Base-by-base conservation (phyloP, 2,888 invertebrate genomes). In the Adelphocoris suturalis region DNA sequence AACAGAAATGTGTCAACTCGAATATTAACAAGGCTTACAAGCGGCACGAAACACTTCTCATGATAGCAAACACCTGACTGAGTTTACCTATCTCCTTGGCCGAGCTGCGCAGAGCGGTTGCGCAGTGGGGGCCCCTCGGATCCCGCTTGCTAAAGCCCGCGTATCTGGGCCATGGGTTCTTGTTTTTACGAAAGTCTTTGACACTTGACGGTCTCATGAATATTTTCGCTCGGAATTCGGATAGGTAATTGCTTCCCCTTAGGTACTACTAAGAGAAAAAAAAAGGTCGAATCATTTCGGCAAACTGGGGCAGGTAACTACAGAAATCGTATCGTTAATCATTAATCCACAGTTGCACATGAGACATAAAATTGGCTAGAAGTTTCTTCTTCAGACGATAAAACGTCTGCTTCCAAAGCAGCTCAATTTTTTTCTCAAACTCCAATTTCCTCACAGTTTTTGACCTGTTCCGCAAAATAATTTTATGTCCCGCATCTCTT, bases 21-120 rank as follows among this genome's bases (percentile, higher is more conserved):
- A 16, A 78, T 47, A 78, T 78, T 9, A 78, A 37, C 46, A 37
- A 19, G 19, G 28, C 9, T 46, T 19, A 78, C 46, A 9, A 19
- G 28, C 37, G 11, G 11, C 78, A 46, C 37, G 78, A 47, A 46
- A 78, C 78, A 47, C 46, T 46, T 1, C 78, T 78, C 78, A 78
- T 78, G 78, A 78, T 78, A 78, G 78, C 78, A 19, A 78, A 78
- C 78, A 78, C 78, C 78, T 78, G 78, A 78, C 78, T 78, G 78
- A 78, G 47, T 37, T 78, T 78, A 78, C 78, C 78, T 78, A 78
- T 78, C 78, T 37, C 78, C 46, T 78, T n/a, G 78, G 78, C 78
- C 78, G 78, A 46, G 47, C 78, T 78, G 78, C 78, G 78, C 78
- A 46, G 2, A 16, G 46, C n/a, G 19, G 78, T 46, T 78, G 78